Percentiles rank a stretch among this genome's conserved stretches.
These are phyloP conservation scores for Trogon surrucura DNA, from an alignment of 2,113 vertebrate genomes.

Conservation along the genomic window DNA sequence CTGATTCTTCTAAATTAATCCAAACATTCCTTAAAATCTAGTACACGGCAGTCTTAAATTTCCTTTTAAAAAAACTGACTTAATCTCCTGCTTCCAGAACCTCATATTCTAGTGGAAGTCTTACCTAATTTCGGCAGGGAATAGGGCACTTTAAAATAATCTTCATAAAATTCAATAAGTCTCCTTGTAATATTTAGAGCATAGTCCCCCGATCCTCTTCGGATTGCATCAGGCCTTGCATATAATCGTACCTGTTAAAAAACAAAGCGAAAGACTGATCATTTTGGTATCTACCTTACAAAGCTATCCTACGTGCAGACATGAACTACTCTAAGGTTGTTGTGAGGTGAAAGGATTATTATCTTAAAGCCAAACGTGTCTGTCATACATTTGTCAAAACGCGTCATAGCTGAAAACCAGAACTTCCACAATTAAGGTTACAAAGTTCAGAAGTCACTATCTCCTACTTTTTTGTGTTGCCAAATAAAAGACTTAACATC, in stretches of 20 bases:
- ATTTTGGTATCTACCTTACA: slow-evolving; percentile 43
- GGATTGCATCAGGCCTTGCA: slow-evolving; percentile 92
- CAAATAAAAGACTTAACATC: slow-evolving; percentile 60
- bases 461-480: not conserved
- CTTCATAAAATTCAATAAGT: slow-evolving; percentile 97
- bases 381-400: slow-evolving; percentile 1
- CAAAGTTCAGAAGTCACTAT: slow-evolving; percentile 46
- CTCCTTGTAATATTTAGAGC: slow-evolving; percentile 95
- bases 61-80: not conserved
- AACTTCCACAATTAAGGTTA: slow-evolving; percentile 52
- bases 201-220: slow-evolving; percentile 95
- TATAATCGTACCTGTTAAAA: slow-evolving; percentile 91
- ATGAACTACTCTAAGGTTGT: not conserved
- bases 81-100: not conserved
- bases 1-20: slow-evolving; percentile 4
- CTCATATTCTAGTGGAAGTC: slow-evolving; percentile 49
- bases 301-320: not conserved
- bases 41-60: not conserved
- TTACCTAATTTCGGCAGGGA: slow-evolving; percentile 98
- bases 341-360: not conserved
- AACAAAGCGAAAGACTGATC: slow-evolving; percentile 33
- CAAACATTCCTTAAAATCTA: not conserved
- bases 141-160: slow-evolving; percentile 98
- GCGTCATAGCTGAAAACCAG: not conserved
- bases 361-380: not conserved